These are phyloP conservation scores for Lacanobia wlatinum DNA, from an alignment of 2,888 invertebrate genomes.

Conservation along the genomic window DNA sequence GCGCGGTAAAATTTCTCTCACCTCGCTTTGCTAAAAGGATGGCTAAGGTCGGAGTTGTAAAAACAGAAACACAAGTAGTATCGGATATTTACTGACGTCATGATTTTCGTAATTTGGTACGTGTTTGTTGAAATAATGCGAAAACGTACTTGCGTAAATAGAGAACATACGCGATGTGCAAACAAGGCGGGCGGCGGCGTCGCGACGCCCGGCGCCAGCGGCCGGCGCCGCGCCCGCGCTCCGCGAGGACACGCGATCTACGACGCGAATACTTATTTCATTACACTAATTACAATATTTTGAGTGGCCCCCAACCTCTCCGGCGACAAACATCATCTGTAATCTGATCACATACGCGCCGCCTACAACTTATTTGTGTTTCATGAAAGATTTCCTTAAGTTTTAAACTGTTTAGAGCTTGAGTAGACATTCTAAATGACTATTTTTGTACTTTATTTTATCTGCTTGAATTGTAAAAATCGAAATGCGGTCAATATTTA, in stretches of 20 bases:
- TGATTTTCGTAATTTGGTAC: conserved; percentile 75
- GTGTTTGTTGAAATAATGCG: conserved; percentile 82
- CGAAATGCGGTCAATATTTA: neutral
- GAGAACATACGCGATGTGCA: conserved; percentile 84
- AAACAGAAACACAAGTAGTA: conserved; percentile 59
- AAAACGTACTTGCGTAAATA: conserved; percentile 86
- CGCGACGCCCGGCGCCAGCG: conserved; percentile 79
- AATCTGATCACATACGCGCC: conserved; percentile 55
- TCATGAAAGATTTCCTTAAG: conserved; percentile 47
- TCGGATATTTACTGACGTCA: conserved; percentile 70
- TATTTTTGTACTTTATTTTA: conserved; percentile 9
- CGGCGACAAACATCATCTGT: conserved; percentile 52
- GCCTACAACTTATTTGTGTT: conserved; percentile 10
- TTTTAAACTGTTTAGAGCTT: neutral
- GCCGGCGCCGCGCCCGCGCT: conserved; percentile 72
- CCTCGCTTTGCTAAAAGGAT: conserved; percentile 51
- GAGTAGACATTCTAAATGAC: neutral
- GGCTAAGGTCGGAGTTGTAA: conserved; percentile 55
- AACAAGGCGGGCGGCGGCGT: conserved; percentile 80
- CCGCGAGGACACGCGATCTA: conserved; percentile 75
- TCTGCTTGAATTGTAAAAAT: neutral
- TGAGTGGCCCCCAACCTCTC: conserved; percentile 60
- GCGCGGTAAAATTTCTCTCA: conserved; percentile 41
- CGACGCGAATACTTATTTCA: conserved; percentile 73
- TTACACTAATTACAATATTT: conserved; percentile 70